Evolutionary conservation across 1,140 invertebrate genomes (phyloP).

Genomic region (Ostrea edulis): DNA sequence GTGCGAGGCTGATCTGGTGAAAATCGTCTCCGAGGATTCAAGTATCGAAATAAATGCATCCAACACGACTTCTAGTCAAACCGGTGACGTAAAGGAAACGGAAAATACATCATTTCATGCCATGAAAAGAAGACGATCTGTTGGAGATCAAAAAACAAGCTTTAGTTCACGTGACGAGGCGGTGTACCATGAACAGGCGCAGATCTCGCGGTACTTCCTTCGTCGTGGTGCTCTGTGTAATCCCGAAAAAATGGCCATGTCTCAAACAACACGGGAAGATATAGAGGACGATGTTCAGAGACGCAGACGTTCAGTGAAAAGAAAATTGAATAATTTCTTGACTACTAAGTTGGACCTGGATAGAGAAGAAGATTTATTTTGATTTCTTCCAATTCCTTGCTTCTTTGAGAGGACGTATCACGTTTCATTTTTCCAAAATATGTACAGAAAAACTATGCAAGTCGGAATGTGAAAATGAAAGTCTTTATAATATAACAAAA

Average conservation of each 20-base stretch:
- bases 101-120: background rate
- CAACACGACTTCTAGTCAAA: background rate
- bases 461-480: too few relatives aligned
- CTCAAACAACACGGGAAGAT: constrained; percentile 24
- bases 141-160: background rate
- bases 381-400: background rate
- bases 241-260: constrained; percentile 41
- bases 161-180: constrained; percentile 10
- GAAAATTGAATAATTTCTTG: constrained; percentile 44
- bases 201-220: background rate
- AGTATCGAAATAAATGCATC: background rate
- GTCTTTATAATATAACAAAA: too few relatives aligned
- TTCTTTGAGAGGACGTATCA: too few relatives aligned
- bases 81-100: background rate
- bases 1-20: constrained; percentile 3
- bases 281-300: constrained; percentile 35
- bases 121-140: background rate
- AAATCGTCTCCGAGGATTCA: background rate
- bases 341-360: constrained; percentile 33
- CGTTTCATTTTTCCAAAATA: too few relatives aligned
- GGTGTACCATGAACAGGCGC: background rate
- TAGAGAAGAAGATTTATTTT: constrained; percentile 48
- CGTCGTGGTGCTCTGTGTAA: constrained; percentile 43
- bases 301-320: constrained; percentile 31
- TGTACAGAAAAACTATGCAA: too few relatives aligned